Base-by-base conservation (phyloP, 2,113 vertebrate species). In the Lophotis ruficrista region DNA sequence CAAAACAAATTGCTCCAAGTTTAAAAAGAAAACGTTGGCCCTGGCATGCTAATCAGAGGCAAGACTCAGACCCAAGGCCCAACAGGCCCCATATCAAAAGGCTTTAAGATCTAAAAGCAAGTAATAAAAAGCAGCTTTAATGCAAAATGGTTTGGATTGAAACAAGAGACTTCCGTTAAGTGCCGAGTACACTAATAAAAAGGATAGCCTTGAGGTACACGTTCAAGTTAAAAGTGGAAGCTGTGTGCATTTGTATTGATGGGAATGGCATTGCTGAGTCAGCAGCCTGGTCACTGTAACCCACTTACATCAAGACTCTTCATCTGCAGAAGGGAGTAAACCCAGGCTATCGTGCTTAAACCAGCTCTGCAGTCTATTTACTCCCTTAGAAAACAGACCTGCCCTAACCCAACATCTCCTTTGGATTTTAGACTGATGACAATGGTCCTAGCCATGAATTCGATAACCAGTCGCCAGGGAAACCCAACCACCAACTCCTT, bases 61-160 rank as follows among this genome's bases (percentile, higher is more conserved):
- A 54, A 61, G 62, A 22, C 43, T 83, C 60, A 81, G 90, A 85
- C 38, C 61, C 50, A 43, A 73, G 54, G 65, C 77, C 82, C 82
- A 69, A 27, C 1, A 57, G 65, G 66, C 65, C 43, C 82, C n/a
- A 1, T 68, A 93, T 57, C 91, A 68, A 87, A 86, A 83, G 72
- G 87, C 65, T 96, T 90, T 77, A 61, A 88, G 83, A 89, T 94
- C 91, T 91, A 87, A 91, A 82, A 87, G 81, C 43, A 70, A 87
- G 65, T 89, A 94, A 96, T 92, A 95, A 96, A 95, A 97, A 95
- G 69, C 93, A 95, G 95, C 81, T 94, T 96, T 84, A 87, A 94
- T 47, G 68, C 60, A 81, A 70, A 94, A 87, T 2, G 18, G 60
- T 31, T 92, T 78, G 68, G 69, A 84, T 6, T 84, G 91, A 91